Evolutionary conservation across 2,113 vertebrate species (phyloP).

Genomic region (Isichthys henryi): DNA sequence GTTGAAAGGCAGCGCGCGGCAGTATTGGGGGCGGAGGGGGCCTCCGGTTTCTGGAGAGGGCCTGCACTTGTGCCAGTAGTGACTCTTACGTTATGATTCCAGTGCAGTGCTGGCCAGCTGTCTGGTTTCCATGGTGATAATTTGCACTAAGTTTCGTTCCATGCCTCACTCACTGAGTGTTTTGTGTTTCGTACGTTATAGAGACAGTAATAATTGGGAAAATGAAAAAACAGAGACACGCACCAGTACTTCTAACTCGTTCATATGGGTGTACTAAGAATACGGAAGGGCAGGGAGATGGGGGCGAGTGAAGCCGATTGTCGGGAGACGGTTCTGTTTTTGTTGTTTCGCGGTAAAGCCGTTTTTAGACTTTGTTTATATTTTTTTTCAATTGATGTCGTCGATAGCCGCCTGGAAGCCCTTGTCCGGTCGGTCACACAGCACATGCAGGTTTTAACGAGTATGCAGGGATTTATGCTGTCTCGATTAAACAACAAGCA

Average conservation of each 20-base stretch:
- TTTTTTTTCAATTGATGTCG: neutral
- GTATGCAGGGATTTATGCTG: neutral
- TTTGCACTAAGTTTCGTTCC: conserved; percentile 58
- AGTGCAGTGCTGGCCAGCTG: conserved; percentile 63
- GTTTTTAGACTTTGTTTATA: neutral
- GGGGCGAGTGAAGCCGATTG: neutral
- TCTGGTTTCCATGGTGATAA: conserved; percentile 47
- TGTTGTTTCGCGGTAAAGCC: neutral
- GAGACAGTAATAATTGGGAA: conserved; percentile 16
- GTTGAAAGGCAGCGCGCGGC: neutral
- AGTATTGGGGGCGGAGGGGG: neutral
- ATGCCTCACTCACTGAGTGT: conserved; percentile 33
- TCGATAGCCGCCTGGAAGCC: neutral
- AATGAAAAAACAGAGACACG: neutral
- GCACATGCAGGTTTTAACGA: neutral
- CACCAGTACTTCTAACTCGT: conserved; percentile 10
- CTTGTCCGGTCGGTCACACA: neutral
- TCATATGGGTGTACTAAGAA: neutral
- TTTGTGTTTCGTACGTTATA: conserved; percentile 27
- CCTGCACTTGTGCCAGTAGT: conserved; percentile 8
- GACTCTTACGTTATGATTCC: conserved; percentile 49
- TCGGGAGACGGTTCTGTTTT: neutral
- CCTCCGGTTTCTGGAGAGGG: neutral
- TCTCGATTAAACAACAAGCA: neutral
- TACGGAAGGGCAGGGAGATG: neutral